A percentile compares a stretch with the other conserved stretches of the same genome.
These are phyloP conservation scores for Metopolophium dirhodum DNA, from an alignment of 1,140 invertebrate genomes.

Conservation along the genomic window DNA sequence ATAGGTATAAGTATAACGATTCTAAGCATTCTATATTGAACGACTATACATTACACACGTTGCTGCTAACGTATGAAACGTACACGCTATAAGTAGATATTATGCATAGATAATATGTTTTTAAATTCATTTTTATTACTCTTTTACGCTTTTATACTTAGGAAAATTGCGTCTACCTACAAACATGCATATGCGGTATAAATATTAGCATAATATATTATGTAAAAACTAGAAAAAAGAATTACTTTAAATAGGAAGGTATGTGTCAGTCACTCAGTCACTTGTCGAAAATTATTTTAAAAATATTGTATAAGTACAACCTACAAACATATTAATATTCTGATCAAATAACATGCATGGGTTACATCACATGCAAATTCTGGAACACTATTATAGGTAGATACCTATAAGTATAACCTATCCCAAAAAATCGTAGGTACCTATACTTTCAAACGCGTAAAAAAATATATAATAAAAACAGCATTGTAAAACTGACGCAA, in stretches of 20 bases:
- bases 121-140: neutral
- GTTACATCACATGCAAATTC: neutral
- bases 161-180: neutral
- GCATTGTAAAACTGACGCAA: neutral
- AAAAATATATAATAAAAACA: neutral
- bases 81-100: conserved; percentile 15
- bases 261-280: neutral
- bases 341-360: neutral
- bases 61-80: neutral
- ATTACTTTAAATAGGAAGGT: neutral
- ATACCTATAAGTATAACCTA: too few relatives aligned
- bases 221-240: neutral
- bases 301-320: neutral
- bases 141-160: conserved; percentile 2
- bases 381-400: too few relatives aligned
- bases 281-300: neutral
- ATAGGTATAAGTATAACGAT: neutral
- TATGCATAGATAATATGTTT: neutral
- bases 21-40: neutral
- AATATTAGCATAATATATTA: neutral
- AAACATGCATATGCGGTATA: neutral
- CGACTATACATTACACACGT: neutral
- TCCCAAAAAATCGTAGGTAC: neutral
- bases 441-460: neutral
- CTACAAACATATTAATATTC: neutral